Conservation (phyloP, 2,797 vertebrate species). For the Rhinoraja longicauda region DNA sequence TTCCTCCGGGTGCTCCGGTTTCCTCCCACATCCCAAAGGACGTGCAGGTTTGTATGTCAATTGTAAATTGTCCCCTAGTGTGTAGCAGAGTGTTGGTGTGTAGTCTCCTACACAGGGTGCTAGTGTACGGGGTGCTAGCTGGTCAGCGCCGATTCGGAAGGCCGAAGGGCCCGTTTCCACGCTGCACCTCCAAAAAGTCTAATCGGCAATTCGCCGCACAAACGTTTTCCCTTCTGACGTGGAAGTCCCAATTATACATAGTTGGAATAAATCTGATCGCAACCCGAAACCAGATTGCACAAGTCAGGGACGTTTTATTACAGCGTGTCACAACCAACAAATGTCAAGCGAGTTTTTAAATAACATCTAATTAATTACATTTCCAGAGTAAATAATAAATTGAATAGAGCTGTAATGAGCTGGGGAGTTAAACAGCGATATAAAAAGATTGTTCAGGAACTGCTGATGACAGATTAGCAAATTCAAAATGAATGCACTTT, state of each 20-base stretch:
- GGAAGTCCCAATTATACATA: neutral
- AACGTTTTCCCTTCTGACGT: neutral
- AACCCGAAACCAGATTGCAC: neutral
- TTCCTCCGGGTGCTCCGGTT: too few relatives aligned
- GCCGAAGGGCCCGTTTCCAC: too few relatives aligned
- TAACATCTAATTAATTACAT: slow-evolving; percentile 13
- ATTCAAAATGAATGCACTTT: neutral
- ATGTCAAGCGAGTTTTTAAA: neutral
- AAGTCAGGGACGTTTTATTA: neutral
- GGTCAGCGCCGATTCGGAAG: too few relatives aligned
- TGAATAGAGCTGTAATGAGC: neutral
- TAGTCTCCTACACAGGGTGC: too few relatives aligned
- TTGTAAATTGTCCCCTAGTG: too few relatives aligned
- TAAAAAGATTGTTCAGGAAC: neutral
- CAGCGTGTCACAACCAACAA: neutral
- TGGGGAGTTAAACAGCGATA: neutral
- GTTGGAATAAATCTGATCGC: neutral
- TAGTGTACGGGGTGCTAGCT: too few relatives aligned
- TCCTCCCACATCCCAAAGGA: too few relatives aligned
- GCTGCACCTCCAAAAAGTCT: too few relatives aligned
- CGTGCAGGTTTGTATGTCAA: too few relatives aligned
- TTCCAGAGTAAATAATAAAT: neutral
- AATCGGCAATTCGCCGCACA: neutral
- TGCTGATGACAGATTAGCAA: neutral
- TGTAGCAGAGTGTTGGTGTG: too few relatives aligned